Evolutionary conservation across 2,113 vertebrate genomes (phyloP).

Genomic region (Oryzias curvinotus): DNA sequence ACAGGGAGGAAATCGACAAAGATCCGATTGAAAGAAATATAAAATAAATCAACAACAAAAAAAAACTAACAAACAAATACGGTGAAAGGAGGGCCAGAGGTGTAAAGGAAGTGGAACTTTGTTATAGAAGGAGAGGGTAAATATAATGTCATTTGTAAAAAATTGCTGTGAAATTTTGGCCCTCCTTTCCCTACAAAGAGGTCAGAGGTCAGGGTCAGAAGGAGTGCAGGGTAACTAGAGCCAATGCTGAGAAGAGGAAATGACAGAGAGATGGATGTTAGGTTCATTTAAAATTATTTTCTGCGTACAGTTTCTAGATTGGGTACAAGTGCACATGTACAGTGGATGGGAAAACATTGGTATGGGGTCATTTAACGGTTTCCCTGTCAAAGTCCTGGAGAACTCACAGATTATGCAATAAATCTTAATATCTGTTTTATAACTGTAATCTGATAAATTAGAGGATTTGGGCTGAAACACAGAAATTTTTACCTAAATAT

Average conservation of each 20-base stretch:
- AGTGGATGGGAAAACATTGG: background rate
- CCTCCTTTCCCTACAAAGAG: slow-evolving; percentile 8
- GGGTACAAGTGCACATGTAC: slow-evolving; percentile 1
- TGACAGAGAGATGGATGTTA: slow-evolving; percentile 14
- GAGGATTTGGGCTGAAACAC: too few species aligned
- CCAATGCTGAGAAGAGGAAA: slow-evolving; percentile 45
- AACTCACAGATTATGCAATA: too few species aligned
- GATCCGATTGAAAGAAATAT: background rate
- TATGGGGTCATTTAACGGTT: slow-evolving; percentile 20
- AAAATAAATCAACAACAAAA: background rate
- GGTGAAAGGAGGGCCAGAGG: background rate
- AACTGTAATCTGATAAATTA: too few species aligned
- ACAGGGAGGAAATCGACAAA: slow-evolving; percentile 7
- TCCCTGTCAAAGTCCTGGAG: too few species aligned
- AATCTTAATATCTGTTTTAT: too few species aligned
- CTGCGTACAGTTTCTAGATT: slow-evolving; percentile 14
- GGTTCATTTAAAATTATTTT: slow-evolving; percentile 39
- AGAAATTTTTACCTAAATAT: too few species aligned
- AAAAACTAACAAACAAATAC: background rate
- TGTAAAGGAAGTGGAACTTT: background rate
- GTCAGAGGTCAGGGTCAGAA: slow-evolving; percentile 52
- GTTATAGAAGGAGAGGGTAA: background rate
- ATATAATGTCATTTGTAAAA: slow-evolving; percentile 28
- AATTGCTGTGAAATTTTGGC: slow-evolving; percentile 16
- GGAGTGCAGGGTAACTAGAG: slow-evolving; percentile 40